Evolutionary conservation across 1,140 invertebrate species (phyloP), one percentile per base, ranked within the genome.

Genomic region (Zaprionus nigranus): DNA sequence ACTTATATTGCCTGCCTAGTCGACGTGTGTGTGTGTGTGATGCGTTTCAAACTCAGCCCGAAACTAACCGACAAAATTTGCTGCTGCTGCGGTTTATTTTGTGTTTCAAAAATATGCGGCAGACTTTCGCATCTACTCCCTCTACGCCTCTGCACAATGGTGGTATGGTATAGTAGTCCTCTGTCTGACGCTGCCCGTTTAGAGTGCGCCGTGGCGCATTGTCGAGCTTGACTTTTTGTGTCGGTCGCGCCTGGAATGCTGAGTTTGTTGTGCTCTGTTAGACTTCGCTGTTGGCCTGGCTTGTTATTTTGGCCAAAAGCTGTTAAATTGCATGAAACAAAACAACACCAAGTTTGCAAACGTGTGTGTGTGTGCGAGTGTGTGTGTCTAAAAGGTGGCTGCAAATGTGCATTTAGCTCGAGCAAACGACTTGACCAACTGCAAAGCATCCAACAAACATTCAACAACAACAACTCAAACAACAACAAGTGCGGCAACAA

Each of bases 251-350:
- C 34, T 36, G 67, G 81, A 88, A 87, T 75, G 59, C 65, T 15
- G 58, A 78, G 81, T 69, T 85, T 84, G 81, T 71, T 68, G 30
- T 73, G 66, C 63, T 76, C 61, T 71, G 66, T 51, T 51, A 20
- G 20, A 12, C 46, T 22, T 1, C 20, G 46, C 17, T 22, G 69
- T 66, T 73, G 66, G 76, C 49, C 73, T 59, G 84, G 70, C 84
- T 88, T 90, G 85, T 88, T 88, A 88, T 90, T 90, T 88, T 90
- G 81, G 85, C 81, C 85, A 88, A 90, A 88, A 88, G 85, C 85
- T 88, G 85, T 88, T 88, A 88, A 90, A 88, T 88, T 88, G 85
- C 85, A 81, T 79, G 86, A 90, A 90, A 82, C 82, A 90, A 88
- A 88, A 74, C 69, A 74, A 63, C 43, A 60, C 17, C 59, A 34